A percentile compares a stretch with the other conserved stretches of the same genome.
Conservation (phyloP, 2,888 invertebrate species). For the Brenthis ino region DNA sequence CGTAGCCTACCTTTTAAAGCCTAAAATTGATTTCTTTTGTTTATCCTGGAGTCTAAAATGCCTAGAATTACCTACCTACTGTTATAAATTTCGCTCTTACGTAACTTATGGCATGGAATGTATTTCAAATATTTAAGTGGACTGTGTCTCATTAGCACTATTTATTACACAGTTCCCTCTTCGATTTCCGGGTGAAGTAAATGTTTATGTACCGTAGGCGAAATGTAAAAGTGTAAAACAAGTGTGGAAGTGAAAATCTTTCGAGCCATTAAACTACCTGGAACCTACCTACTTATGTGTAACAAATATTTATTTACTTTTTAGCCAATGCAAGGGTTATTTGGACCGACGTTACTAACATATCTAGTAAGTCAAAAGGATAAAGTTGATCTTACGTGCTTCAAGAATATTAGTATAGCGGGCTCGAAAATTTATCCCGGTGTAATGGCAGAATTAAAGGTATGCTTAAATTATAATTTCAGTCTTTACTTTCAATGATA, state of each 20-base stretch:
- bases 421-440: constrained; percentile 56
- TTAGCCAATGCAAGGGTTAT: constrained; percentile 53
- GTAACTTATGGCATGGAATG: too few species aligned
- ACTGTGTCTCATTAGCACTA: too few species aligned
- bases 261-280: too few species aligned
- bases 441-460: constrained; percentile 49
- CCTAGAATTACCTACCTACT: neutral
- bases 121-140: neutral
- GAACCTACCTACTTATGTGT: neutral
- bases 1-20: too few species aligned
- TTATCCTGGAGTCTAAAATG: neutral
- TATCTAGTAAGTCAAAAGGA: constrained; percentile 52
- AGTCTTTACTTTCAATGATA: too few species aligned
- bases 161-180: too few species aligned
- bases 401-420: constrained; percentile 48
- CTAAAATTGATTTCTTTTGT: too few species aligned
- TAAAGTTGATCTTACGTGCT: constrained; percentile 59
- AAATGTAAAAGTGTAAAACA: too few species aligned
- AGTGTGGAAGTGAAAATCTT: too few species aligned
- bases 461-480: constrained; percentile 35
- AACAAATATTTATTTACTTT: constrained; percentile 17
- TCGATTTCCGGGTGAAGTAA: too few species aligned
- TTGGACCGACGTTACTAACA: constrained; percentile 47
- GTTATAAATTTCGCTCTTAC: too few species aligned
- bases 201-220: too few species aligned